Conservation (phyloP, 2,888 invertebrate species). For the Hemaris fuciformis region DNA sequence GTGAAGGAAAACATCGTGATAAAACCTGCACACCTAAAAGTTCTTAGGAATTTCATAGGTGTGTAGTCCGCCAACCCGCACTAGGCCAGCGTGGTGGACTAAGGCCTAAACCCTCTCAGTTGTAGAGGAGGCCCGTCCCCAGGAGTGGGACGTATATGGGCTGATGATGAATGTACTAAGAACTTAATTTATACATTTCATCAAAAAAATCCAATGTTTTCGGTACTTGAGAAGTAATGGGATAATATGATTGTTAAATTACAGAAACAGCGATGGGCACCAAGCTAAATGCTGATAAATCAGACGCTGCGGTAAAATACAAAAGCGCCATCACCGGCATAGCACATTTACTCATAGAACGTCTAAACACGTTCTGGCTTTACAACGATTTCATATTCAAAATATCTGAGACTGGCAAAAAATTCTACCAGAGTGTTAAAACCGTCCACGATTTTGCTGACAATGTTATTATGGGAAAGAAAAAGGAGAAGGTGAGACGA, state of each 20-base stretch:
- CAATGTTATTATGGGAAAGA: slow-evolving; percentile 75
- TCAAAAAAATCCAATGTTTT: too few species aligned
- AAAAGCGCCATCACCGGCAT: slow-evolving; percentile 70
- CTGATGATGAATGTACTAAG: too few species aligned
- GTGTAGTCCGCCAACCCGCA: too few species aligned
- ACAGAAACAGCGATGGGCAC: slow-evolving; percentile 84
- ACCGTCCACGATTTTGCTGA: slow-evolving; percentile 78
- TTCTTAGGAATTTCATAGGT: too few species aligned
- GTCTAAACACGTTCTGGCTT: slow-evolving; percentile 78
- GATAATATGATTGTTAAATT: neutral
- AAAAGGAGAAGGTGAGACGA: slow-evolving; percentile 26
- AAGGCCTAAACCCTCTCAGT: too few species aligned
- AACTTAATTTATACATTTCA: too few species aligned
- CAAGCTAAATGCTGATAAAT: slow-evolving; percentile 63
- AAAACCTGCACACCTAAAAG: too few species aligned
- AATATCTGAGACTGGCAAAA: slow-evolving; percentile 59
- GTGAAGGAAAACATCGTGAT: too few species aligned
- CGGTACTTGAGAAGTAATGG: too few species aligned
- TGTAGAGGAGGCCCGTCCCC: too few species aligned
- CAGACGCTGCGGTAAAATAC: slow-evolving; percentile 64
- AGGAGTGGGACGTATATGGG: too few species aligned
- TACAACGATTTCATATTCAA: slow-evolving; percentile 77
- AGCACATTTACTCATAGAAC: slow-evolving; percentile 40
- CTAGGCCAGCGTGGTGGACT: too few species aligned
- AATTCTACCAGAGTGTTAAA: slow-evolving; percentile 67